phyloP scores from a whole-genome alignment of 2,113 vertebrate genomes.

The Semnopithecus entellus region DNA sequence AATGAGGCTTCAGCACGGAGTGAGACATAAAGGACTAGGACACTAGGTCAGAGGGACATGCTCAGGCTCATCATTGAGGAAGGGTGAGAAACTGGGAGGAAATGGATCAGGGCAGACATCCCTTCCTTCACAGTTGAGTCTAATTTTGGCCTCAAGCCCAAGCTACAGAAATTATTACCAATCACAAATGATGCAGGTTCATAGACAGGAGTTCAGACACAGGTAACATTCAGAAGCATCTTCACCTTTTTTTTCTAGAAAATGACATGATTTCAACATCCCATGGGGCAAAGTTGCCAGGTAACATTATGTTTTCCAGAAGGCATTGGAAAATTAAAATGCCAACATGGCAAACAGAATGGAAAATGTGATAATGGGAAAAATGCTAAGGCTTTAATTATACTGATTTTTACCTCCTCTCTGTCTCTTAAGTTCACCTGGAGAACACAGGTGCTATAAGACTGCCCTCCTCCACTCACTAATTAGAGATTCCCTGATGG shows the following conservation, averaged over 20 bases:
- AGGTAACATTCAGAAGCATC: neutral
- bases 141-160: neutral
- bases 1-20: neutral
- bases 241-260: neutral
- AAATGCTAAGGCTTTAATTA: neutral
- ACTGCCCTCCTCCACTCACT: neutral
- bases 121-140: neutral
- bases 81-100: neutral
- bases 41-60: neutral
- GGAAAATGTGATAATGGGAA: constrained; percentile 11
- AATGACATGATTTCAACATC: neutral
- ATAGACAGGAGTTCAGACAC: neutral
- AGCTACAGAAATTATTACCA: neutral
- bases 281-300: neutral
- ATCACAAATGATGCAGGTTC: neutral
- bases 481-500: neutral
- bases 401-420: neutral
- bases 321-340: constrained; percentile 47
- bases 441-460: neutral
- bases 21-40: neutral
- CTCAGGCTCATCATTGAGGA: neutral
- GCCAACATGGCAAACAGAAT: neutral
- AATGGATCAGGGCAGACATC: neutral
- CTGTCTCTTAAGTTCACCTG: neutral
- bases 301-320: neutral